Conservation (phyloP, 2,888 invertebrate genomes). For the Pollenia labialis region DNA sequence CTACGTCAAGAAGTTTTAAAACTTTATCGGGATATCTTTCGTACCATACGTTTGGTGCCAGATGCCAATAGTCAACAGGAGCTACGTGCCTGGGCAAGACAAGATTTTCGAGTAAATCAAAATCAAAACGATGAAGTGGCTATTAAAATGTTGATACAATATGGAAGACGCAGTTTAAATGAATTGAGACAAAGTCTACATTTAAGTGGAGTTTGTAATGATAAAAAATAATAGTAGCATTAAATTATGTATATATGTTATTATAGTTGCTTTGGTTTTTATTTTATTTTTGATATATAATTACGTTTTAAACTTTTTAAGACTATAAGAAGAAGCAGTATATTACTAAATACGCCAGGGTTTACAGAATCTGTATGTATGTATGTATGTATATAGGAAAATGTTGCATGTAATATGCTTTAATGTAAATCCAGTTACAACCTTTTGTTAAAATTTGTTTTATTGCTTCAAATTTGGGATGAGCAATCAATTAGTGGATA, state of each 20-base stretch:
- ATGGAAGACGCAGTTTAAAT: slow-evolving; percentile 88
- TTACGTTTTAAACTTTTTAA: too few species aligned
- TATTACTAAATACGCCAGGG: too few species aligned
- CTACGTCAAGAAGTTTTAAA: slow-evolving; percentile 91
- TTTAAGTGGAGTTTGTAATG: slow-evolving; percentile 84
- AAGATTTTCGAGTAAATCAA: slow-evolving; percentile 90
- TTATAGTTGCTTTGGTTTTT: background rate
- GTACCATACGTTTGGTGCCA: slow-evolving; percentile 88
- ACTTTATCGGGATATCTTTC: slow-evolving; percentile 90
- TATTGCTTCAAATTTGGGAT: too few species aligned
- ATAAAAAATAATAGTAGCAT: slow-evolving; percentile 45
- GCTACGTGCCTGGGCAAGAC: slow-evolving; percentile 89
- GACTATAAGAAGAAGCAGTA: too few species aligned
- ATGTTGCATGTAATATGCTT: too few species aligned
- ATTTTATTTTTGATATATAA: background rate
- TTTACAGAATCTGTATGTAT: too few species aligned
- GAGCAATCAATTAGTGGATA: too few species aligned
- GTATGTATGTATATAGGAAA: too few species aligned
- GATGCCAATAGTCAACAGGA: slow-evolving; percentile 87
- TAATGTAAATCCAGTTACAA: too few species aligned
- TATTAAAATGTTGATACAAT: slow-evolving; percentile 89
- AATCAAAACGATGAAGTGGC: slow-evolving; percentile 89
- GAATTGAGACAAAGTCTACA: slow-evolving; percentile 88
- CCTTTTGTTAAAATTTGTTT: too few species aligned
- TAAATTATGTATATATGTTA: background rate